These are phyloP conservation scores for Notothenia coriiceps DNA, from an alignment of 2,113 vertebrate species.

Conservation along the genomic window DNA sequence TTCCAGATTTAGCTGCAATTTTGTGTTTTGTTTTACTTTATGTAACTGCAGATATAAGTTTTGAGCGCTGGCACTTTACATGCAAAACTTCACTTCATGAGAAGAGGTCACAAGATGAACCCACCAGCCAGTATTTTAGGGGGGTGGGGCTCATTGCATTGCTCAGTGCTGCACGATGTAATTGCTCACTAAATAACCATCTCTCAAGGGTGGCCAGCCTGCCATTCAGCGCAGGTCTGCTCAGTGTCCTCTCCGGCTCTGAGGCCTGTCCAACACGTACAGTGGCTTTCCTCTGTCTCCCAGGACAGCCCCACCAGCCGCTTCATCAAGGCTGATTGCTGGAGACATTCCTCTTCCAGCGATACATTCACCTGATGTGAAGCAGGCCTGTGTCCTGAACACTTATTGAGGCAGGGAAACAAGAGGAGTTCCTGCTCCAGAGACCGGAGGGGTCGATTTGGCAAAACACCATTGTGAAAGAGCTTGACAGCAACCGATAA, in stretches of 20 bases:
- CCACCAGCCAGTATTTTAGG: slow-evolving; percentile 21
- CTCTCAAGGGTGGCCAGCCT: slow-evolving; percentile 71
- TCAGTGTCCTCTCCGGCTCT: slow-evolving; percentile 67
- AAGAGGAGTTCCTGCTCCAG: slow-evolving; percentile 37
- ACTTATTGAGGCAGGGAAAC: slow-evolving; percentile 38
- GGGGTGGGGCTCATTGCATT: slow-evolving; percentile 45
- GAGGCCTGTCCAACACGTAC: slow-evolving; percentile 65
- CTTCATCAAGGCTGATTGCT: slow-evolving; percentile 79
- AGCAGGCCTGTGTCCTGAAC: slow-evolving; percentile 69
- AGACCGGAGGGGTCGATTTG: slow-evolving; percentile 34
- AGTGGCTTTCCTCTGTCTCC: slow-evolving; percentile 78
- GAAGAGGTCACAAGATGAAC: slow-evolving; percentile 65
- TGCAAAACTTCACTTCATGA: slow-evolving; percentile 38
- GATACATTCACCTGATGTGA: slow-evolving; percentile 77
- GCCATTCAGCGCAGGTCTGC: slow-evolving; percentile 73
- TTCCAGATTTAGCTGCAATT: slow-evolving; percentile 48
- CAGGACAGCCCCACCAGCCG: slow-evolving; percentile 63
- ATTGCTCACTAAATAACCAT: slow-evolving; percentile 75
- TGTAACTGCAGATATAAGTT: slow-evolving; percentile 45
- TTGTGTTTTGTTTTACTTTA: not conserved
- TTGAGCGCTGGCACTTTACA: slow-evolving; percentile 7
- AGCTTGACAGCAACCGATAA: slow-evolving; percentile 20
- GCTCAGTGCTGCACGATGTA: slow-evolving; percentile 58
- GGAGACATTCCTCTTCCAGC: slow-evolving; percentile 73
- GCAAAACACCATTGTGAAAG: slow-evolving; percentile 12